Conservation (phyloP, 2,888 invertebrate species). For the Steinernema hermaphroditum region DNA sequence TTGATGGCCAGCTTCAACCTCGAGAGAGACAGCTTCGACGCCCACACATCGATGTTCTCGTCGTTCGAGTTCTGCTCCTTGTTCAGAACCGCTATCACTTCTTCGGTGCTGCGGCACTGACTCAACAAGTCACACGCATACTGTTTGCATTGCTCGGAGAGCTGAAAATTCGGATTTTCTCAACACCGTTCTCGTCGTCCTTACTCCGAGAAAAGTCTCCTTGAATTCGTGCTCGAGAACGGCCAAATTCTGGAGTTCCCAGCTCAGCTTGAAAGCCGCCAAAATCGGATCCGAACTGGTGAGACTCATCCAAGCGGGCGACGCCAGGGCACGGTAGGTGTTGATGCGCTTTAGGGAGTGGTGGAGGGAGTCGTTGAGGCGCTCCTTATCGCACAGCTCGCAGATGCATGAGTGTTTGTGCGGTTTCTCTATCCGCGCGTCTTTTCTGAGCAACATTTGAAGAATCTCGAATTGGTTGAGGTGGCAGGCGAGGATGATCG, state of each 20-base stretch:
- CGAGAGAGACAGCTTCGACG: conserved; percentile 67
- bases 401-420: conserved; percentile 48
- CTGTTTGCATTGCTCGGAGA: conserved; percentile 71
- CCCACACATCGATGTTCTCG: conserved; percentile 64
- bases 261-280: conserved; percentile 70
- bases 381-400: conserved; percentile 67
- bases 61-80: conserved; percentile 67
- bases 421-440: conserved; percentile 61
- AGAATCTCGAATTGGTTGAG: conserved; percentile 72
- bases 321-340: conserved; percentile 71
- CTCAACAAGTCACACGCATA: conserved; percentile 71
- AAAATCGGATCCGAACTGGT: conserved; percentile 71
- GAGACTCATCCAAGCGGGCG: conserved; percentile 72
- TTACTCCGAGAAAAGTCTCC: conserved; percentile 65
- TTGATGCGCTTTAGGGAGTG: conserved; percentile 69
- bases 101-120: conserved; percentile 71
- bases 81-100: conserved; percentile 71
- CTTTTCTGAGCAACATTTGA: conserved; percentile 69
- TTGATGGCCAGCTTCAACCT: conserved; percentile 71
- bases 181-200: neutral
- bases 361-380: conserved; percentile 69
- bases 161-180: conserved; percentile 35
- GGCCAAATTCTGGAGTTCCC: conserved; percentile 70
- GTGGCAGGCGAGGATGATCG: conserved; percentile 62
- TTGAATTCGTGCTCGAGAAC: conserved; percentile 71